Evolutionary conservation across 2,113 vertebrate genomes (phyloP), one percentile per base, ranked within the genome.

Genomic region (Gymnogyps californianus): DNA sequence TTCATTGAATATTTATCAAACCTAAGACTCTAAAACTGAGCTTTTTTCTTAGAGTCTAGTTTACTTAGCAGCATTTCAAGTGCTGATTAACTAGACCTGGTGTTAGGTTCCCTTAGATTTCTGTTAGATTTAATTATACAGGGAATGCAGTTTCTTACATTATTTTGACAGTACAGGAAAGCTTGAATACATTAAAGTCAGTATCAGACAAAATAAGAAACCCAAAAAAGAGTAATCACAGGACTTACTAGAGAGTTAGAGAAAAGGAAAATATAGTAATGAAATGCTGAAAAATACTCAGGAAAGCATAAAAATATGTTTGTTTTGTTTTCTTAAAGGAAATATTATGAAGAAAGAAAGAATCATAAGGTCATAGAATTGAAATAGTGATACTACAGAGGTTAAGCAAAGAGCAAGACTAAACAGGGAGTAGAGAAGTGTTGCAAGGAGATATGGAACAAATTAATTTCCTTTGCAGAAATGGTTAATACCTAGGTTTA

Each of bases 81-180:
- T 36, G 58, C 57, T 92, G 58, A 93, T 95, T 94, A 82, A 55
- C 36, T 90, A 88, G 67, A 54, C 58, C 29, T 85, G 72, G 19
- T 82, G 38, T 71, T 72, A 69, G 67, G 13, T 80, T 87, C n/a
- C 38, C 44, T 64, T 85, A 71, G 67, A 82, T 89, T 93, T 85
- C 70, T 96, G 54, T 91, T 93, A 83, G 58, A 95, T 94, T 92
- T 94, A 84, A 89, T 97, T 97, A 94, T 59, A 44, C 22, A 76
- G 49, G 40, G 14, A 83, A 40, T 52, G 6, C 61, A 79, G 31
- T 82, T 92, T 81, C 62, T 83, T 96, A 44, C 25, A 51, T 79
- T 76, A 64, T 93, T 76, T 72, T 97, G 67, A 67, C 69, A 74
- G 51, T 59, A 42, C 22, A 72, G 14, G 59, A 57, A 81, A 80